Evolutionary conservation across 1,140 invertebrate genomes (phyloP).

Genomic region (Hyles vespertilio): DNA sequence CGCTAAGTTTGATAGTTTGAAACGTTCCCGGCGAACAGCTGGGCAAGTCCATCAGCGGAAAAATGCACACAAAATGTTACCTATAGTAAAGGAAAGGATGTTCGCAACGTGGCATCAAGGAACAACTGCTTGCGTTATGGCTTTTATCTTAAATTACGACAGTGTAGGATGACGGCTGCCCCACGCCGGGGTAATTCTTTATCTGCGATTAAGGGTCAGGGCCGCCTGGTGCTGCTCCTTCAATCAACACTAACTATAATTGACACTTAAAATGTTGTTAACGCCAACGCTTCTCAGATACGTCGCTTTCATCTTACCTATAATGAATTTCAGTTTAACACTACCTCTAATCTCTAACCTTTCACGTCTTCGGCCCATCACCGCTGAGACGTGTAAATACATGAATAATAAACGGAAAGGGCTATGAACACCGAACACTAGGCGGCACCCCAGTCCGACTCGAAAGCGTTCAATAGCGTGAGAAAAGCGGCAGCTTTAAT

Average conservation of each 20-base stretch:
- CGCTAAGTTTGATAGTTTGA: no score
- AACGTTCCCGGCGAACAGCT: no score
- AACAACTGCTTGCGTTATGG: slow-evolving; percentile 44
- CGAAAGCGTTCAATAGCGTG: not conserved
- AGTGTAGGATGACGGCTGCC: slow-evolving; percentile 51
- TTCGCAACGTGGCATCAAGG: not conserved
- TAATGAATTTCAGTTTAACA: slow-evolving; percentile 2
- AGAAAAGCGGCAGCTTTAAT: slow-evolving; percentile 5
- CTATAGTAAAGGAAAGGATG: not conserved
- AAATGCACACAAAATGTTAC: not conserved
- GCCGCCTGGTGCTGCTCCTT: slow-evolving; percentile 28
- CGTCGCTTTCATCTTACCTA: slow-evolving; percentile 1
- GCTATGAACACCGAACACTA: no score
- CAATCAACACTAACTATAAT: slow-evolving; percentile 36
- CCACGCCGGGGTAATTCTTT: slow-evolving; percentile 50
- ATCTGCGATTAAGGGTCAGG: slow-evolving; percentile 53
- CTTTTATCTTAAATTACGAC: slow-evolving; percentile 64
- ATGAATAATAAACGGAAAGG: no score
- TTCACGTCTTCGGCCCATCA: no score
- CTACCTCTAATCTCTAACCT: no score
- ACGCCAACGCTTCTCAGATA: not conserved
- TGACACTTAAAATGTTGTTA: slow-evolving; percentile 34
- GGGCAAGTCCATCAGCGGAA: not conserved
- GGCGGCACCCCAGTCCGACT: no score
- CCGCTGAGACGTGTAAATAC: no score